These are phyloP conservation scores for Hassar affinis DNA, from an alignment of 2,113 vertebrate genomes.

Conservation along the genomic window DNA sequence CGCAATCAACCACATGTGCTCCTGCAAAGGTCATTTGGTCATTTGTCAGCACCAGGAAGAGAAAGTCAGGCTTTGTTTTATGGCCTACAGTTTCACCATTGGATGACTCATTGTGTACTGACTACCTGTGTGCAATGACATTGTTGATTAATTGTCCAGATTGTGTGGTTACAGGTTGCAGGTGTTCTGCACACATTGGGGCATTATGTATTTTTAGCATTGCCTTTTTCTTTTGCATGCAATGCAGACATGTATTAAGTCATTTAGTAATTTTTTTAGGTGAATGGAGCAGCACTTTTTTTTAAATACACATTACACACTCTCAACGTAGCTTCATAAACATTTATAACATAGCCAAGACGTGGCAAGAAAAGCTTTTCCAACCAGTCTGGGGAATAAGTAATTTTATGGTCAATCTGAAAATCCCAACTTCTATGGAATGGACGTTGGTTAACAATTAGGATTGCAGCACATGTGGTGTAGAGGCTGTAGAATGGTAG, in stretches of 20 bases:
- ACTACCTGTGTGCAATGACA: constrained; percentile 18
- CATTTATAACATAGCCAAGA: background rate
- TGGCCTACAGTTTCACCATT: constrained; percentile 13
- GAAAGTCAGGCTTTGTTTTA: background rate
- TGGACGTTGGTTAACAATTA: background rate
- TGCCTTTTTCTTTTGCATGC: background rate
- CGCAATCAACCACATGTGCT: constrained; percentile 24
- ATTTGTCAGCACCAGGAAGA: constrained; percentile 34
- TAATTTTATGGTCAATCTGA: background rate
- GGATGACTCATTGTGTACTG: constrained; percentile 44
- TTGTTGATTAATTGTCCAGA: constrained; percentile 26
- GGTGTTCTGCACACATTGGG: background rate
- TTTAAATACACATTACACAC: background rate
- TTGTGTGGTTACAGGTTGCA: background rate
- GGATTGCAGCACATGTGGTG: background rate
- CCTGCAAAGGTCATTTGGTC: constrained; percentile 33
- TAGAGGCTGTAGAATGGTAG: background rate
- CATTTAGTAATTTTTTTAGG: background rate
- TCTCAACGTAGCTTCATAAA: background rate
- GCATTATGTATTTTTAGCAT: background rate
- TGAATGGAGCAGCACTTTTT: background rate
- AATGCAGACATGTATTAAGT: background rate
- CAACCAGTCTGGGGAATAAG: background rate
- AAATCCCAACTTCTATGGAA: background rate
- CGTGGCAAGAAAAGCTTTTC: background rate